A percentile compares a stretch with the other conserved stretches of the same genome.
phyloP scores from a whole-genome alignment of 2,113 vertebrate genomes.

The Acrocephalus kingi region DNA sequence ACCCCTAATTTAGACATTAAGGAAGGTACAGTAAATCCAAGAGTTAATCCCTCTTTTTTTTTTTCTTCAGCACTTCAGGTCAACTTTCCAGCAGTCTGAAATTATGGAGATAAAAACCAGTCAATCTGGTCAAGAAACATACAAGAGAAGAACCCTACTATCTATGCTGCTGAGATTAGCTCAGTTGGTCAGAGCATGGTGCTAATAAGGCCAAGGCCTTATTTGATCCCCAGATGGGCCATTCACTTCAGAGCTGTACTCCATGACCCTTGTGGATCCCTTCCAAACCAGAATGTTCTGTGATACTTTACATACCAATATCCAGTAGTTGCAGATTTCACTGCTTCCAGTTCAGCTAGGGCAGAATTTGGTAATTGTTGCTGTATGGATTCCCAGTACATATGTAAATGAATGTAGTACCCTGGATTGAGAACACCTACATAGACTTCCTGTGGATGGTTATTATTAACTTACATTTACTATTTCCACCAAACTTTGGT shows the following conservation, averaged over 20 bases:
- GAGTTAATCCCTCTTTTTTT: not conserved
- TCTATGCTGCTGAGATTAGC: not conserved
- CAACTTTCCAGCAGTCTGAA: not conserved
- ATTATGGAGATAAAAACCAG: not conserved
- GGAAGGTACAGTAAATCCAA: not conserved
- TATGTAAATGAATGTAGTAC: not conserved
- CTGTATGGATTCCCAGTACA: not conserved
- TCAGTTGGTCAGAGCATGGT: not conserved
- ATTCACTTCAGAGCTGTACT: not conserved
- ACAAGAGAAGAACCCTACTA: not conserved
- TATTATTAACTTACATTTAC: not conserved
- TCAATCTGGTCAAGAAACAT: not conserved
- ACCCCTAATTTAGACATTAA: not conserved
- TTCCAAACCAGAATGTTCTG: not conserved
- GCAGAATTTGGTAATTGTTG: not conserved
- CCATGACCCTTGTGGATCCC: too few species aligned
- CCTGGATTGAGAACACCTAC: not conserved
- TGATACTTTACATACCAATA: not conserved
- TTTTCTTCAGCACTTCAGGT: not conserved
- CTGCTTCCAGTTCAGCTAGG: not conserved
- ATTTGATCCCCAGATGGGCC: too few species aligned
- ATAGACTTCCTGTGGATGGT: not conserved
- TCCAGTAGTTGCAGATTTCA: not conserved
- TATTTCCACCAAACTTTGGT: not conserved
- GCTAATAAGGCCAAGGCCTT: not conserved